A percentile compares a stretch with the other conserved stretches of the same genome.
These are phyloP conservation scores for Gisinianus flammeolus DNA, from an alignment of 2,888 invertebrate genomes.

Conservation along the genomic window DNA sequence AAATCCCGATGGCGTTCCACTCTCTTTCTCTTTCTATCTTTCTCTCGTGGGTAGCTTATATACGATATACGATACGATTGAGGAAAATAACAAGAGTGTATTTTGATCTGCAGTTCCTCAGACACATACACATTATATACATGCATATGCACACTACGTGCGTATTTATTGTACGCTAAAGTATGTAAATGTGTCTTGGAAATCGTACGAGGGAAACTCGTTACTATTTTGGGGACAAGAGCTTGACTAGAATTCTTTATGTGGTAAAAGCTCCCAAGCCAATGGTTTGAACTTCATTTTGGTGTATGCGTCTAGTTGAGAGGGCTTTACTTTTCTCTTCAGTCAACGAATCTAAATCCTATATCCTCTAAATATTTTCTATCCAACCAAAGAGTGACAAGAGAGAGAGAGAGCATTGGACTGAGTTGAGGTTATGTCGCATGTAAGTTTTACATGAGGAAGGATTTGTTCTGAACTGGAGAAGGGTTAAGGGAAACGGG, in stretches of 20 bases:
- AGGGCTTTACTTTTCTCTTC: not conserved
- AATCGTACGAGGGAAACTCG: slow-evolving; percentile 25
- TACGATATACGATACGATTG: too few relatives aligned
- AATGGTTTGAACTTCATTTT: slow-evolving; percentile 45
- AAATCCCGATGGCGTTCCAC: not conserved
- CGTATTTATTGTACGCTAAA: not conserved
- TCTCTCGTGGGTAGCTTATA: too few relatives aligned
- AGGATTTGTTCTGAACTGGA: not conserved
- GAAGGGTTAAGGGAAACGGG: too few relatives aligned
- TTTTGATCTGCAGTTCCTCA: not conserved
- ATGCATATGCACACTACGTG: not conserved
- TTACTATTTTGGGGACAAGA: slow-evolving; percentile 41
- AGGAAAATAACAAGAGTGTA: too few relatives aligned
- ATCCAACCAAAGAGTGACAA: not conserved
- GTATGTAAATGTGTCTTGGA: slow-evolving; percentile 13
- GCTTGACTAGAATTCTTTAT: slow-evolving; percentile 46
- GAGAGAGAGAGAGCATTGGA: not conserved
- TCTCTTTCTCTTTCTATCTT: not conserved
- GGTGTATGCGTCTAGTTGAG: slow-evolving; percentile 37
- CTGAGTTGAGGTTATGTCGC: not conserved
- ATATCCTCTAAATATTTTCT: not conserved
- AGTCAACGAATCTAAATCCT: not conserved
- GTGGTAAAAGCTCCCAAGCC: slow-evolving; percentile 43
- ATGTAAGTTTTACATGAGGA: not conserved
- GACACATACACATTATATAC: not conserved